Base-by-base conservation (phyloP, 2,888 invertebrate species). In the Mythimna ferrago region DNA sequence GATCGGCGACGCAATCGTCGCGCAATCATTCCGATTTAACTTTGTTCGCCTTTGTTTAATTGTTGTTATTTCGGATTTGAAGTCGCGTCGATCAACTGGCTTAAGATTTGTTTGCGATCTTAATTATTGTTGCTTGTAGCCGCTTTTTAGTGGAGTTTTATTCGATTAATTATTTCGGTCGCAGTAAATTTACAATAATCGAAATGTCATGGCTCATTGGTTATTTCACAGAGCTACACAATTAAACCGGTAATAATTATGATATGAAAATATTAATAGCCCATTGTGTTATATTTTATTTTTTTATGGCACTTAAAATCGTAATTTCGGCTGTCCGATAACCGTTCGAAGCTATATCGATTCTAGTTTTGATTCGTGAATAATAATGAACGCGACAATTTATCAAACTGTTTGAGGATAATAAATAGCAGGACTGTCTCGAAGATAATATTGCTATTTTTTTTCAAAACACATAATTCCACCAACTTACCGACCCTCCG, bases 21-120 rank as follows among this genome's bases (percentile, higher is more conserved):
- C 87, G 85, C 91, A 91, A 92, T 93, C 90, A 89, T 85, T 83
- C 84, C 89, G 89, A 92, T 93, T 92, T 89, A 93, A 94, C 91
- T 93, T 93, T 89, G 88, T 89, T 89, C 86, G 84, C 87, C 86
- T 89, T 89, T 89, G 88, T 89, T 91, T 91, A 92, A 94, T 93
- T 92, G 88, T 89, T 90, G 87, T 90, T 91, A 90, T 89, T 91
- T 89, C 81, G 86, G 84, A 86, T 89, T 88, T 86, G 84, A 89
- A 88, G 85, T 88, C 87, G 77, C 80, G 80, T 87, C 80, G 78
- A 86, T 86, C 87, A 85, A 82, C 78, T 75, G 86, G 67, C 80
- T 85, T 84, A 78, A 82, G 84, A 83, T 86, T 86, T 86, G 81
- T 87, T 85, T 85, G 79, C 69, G 63, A 83, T 84, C 74, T 82